Conservation (phyloP, 2,797 vertebrate genomes). For the Chaetophractus vellerosus region DNA sequence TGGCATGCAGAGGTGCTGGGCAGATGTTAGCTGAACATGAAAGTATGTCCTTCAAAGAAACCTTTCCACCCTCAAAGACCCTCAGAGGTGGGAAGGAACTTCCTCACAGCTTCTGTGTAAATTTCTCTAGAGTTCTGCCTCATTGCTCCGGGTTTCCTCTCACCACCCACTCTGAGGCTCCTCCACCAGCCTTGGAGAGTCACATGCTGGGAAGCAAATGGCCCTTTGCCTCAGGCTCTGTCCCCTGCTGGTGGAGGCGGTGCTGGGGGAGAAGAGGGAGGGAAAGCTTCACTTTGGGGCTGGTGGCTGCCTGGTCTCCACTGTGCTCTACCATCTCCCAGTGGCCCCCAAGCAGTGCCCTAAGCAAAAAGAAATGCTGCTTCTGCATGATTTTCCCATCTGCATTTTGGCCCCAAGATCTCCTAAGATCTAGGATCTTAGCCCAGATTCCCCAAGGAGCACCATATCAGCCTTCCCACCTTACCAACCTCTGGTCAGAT, state of each 20-base stretch:
- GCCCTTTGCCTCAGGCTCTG: not conserved
- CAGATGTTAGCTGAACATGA: not conserved
- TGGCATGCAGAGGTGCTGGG: not conserved
- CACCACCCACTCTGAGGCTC: not conserved
- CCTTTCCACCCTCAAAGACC: not conserved
- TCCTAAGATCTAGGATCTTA: too few relatives aligned
- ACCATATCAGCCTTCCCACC: rapidly evolving
- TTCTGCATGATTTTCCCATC: not conserved
- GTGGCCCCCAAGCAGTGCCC: not conserved
- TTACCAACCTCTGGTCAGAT: too few relatives aligned
- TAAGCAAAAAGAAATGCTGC: not conserved
- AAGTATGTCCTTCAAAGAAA: not conserved
- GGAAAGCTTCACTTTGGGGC: not conserved
- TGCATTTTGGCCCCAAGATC: not conserved
- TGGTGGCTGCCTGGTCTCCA: not conserved
- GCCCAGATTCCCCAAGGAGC: not conserved
- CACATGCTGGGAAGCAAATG: not conserved
- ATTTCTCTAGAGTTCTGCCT: conserved; percentile 50
- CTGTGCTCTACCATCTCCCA: not conserved
- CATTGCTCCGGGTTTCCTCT: conserved; percentile 32
- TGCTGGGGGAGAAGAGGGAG: not conserved
- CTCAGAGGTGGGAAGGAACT: not conserved
- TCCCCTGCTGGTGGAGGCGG: not conserved
- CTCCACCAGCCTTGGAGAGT: not conserved
- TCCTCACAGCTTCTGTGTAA: not conserved